Conservation (phyloP, 1,140 invertebrate genomes). For the Pseudomyrmex gracilis region DNA sequence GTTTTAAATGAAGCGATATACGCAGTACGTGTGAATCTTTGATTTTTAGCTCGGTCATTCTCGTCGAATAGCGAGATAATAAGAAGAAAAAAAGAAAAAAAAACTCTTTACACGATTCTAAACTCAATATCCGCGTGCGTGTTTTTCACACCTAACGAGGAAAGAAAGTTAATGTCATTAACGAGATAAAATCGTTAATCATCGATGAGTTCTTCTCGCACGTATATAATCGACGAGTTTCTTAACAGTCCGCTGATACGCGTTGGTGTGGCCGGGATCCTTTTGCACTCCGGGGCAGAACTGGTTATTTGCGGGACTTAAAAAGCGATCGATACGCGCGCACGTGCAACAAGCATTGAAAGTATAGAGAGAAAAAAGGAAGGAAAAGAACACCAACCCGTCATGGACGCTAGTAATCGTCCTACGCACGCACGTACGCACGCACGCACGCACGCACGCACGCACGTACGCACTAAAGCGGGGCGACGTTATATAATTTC, state of each 20-base stretch:
- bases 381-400: neutral
- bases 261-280: neutral
- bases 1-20: too few species aligned
- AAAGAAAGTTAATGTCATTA: too few species aligned
- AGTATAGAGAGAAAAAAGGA: neutral
- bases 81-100: too few species aligned
- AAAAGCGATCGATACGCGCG: slow-evolving; percentile 48
- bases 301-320: slow-evolving; percentile 24
- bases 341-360: slow-evolving; percentile 38
- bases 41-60: too few species aligned
- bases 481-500: slow-evolving; percentile 38
- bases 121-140: too few species aligned
- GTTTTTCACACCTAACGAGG: too few species aligned
- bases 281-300: neutral
- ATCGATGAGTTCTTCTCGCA: too few species aligned
- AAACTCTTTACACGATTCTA: too few species aligned
- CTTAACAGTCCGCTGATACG: slow-evolving; percentile 10
- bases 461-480: neutral
- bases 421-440: slow-evolving; percentile 31
- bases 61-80: too few species aligned
- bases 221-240: too few species aligned
- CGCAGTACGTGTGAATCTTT: too few species aligned
- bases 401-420: slow-evolving; percentile 42
- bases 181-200: too few species aligned
- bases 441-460: neutral